A percentile compares a stretch with the other conserved stretches of the same genome.
Evolutionary conservation across 2,797 vertebrate genomes (phyloP).

Genomic region (Diplodus sargus): DNA sequence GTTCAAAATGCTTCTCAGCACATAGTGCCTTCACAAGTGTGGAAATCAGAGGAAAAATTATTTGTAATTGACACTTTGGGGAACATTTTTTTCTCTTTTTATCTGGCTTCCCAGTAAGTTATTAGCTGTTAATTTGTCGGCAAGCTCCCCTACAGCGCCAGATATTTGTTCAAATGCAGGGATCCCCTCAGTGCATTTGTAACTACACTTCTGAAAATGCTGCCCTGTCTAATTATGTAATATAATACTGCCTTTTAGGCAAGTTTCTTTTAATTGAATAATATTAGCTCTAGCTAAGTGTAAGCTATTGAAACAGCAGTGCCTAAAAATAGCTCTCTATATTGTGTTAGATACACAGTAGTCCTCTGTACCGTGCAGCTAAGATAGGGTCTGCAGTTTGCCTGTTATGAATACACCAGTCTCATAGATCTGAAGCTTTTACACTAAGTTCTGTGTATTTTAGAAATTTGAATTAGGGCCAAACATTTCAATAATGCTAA

Average conservation of each 20-base stretch:
- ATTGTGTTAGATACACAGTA: conserved; percentile 38
- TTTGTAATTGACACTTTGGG: conserved; percentile 89
- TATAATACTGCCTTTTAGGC: conserved; percentile 97
- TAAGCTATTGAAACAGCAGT: conserved; percentile 77
- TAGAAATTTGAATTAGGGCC: conserved; percentile 66
- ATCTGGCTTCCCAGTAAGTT: conserved; percentile 92
- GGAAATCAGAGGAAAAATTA: conserved; percentile 83
- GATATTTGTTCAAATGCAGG: conserved; percentile 99
- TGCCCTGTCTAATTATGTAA: conserved; percentile 98
- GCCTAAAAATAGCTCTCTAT: conserved; percentile 55
- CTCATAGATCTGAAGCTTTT: conserved; percentile 46
- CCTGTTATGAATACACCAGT: conserved; percentile 14
- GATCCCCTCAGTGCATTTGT: conserved; percentile 98
- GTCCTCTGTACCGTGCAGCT: conserved; percentile 2
- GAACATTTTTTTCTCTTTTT: conserved; percentile 80
- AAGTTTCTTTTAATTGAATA: conserved; percentile 97
- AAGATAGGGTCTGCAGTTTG: conserved; percentile 10
- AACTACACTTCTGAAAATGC: conserved; percentile 97
- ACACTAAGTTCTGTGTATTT: conserved; percentile 59
- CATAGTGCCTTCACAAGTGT: conserved; percentile 75
- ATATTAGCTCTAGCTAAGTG: conserved; percentile 90
- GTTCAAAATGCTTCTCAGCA: conserved; percentile 65
- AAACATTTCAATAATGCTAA: conserved; percentile 72
- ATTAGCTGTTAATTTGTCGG: conserved; percentile 99
- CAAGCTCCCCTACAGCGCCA: conserved; percentile 94